These are phyloP conservation scores for Beris morrisii DNA, from an alignment of 2,888 invertebrate genomes.

Conservation along the genomic window DNA sequence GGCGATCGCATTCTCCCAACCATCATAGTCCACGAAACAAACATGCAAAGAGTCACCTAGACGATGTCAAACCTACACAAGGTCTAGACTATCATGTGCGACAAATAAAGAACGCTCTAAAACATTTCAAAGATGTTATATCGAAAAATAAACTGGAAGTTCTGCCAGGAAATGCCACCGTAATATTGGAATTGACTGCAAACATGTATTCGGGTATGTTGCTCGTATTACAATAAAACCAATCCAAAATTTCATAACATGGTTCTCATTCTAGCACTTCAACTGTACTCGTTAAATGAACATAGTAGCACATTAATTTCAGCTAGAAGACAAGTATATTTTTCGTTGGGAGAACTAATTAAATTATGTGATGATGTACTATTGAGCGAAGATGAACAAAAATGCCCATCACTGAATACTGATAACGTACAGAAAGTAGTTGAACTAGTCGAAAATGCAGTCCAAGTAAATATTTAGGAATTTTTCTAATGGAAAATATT, in stretches of 20 bases:
- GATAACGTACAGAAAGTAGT: slow-evolving; percentile 71
- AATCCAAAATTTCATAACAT: too few relatives aligned
- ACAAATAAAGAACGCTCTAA: slow-evolving; percentile 74
- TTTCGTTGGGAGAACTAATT: slow-evolving; percentile 82
- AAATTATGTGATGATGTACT: slow-evolving; percentile 89
- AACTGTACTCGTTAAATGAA: slow-evolving; percentile 54
- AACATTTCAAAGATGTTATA: slow-evolving; percentile 91
- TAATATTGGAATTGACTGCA: slow-evolving; percentile 89
- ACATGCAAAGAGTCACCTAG: slow-evolving; percentile 56
- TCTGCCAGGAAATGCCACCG: slow-evolving; percentile 90
- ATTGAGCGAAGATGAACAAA: slow-evolving; percentile 65
- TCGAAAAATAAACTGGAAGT: slow-evolving; percentile 90
- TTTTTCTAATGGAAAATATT: slow-evolving; percentile 1
- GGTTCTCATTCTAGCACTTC: slow-evolving; percentile 47
- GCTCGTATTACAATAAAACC: too few relatives aligned
- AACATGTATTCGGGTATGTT: slow-evolving; percentile 73
- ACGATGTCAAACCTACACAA: slow-evolving; percentile 67
- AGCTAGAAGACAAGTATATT: slow-evolving; percentile 84
- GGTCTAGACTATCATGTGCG: slow-evolving; percentile 76
- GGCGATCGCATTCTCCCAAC: slow-evolving; percentile 63
- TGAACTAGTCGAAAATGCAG: slow-evolving; percentile 71
- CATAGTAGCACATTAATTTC: slow-evolving; percentile 58
- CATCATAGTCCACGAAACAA: slow-evolving; percentile 63
- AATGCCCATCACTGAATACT: slow-evolving; percentile 59
- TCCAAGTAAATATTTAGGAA: slow-evolving; percentile 59